Evolutionary conservation across 2,797 vertebrate genomes (phyloP).

Genomic region (Cuniculus paca): DNA sequence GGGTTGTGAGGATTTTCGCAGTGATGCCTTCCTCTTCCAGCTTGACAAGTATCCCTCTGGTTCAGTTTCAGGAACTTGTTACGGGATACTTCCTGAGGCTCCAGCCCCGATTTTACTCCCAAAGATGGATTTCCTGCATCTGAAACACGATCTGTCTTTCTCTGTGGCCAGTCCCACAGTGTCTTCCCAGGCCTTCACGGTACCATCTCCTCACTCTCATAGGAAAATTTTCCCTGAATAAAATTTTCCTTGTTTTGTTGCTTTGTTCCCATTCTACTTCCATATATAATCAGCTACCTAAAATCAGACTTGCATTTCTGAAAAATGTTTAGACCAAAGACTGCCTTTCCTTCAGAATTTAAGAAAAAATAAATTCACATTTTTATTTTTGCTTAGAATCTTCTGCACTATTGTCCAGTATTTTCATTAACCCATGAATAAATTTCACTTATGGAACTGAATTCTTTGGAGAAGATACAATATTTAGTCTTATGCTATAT

Average conservation of each 20-base stretch:
- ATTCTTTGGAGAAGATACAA: background rate
- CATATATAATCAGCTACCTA: constrained; percentile 16
- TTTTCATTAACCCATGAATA: constrained; percentile 53
- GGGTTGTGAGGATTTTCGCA: constrained; percentile 14
- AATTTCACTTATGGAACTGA: constrained; percentile 29
- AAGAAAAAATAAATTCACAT: background rate
- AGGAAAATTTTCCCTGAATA: background rate
- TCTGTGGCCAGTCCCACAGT: background rate
- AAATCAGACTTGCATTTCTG: constrained; percentile 36
- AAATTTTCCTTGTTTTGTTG: background rate
- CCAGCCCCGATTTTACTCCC: background rate
- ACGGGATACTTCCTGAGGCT: background rate
- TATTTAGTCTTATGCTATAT: background rate
- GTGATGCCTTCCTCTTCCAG: background rate
- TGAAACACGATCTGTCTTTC: background rate
- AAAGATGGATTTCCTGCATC: background rate
- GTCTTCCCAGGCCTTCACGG: background rate
- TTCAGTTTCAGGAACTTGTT: background rate
- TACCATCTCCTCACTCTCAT: background rate
- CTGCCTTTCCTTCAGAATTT: constrained; percentile 1
- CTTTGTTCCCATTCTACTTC: background rate
- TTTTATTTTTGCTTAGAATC: constrained; percentile 61
- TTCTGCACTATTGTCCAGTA: background rate
- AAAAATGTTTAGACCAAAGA: background rate
- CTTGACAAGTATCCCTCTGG: background rate